Evolutionary conservation across 2,113 vertebrate species (phyloP), one percentile per base, ranked within the genome.

Genomic region (Narcine bancroftii): DNA sequence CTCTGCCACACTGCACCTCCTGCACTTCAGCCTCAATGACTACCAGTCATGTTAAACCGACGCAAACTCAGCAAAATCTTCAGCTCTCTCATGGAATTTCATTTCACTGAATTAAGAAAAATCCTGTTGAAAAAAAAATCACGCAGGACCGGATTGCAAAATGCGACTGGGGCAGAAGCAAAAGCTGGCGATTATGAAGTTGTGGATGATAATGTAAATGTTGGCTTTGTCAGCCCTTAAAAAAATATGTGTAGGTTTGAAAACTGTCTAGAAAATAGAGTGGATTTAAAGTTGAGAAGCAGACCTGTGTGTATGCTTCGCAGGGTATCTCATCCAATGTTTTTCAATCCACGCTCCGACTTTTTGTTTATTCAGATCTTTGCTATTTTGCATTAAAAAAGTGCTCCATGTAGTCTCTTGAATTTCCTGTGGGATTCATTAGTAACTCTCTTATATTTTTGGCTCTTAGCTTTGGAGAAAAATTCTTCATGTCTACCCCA

Each of bases 81-180:
- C 47, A 11, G 26, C 29, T 53, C 47, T 83, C 79, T 53, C 50
- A 45, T 53, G 79, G 79, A 83, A 83, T 83, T 83, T 83, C 79
- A 83, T 33, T 83, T 83, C 33, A 10, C 13, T 45, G 29, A 83
- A 83, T 83, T 83, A 83, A 83, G 79, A 53, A 50, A 53, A 53
- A 29, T 33, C 50, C 79, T 83, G 45, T 83, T 83, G 47, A 83
- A 83, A 83, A 83, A 11, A 47, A 83, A 83, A n/a, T n/a, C n/a
- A n/a, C 50, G 26, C 47, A 83, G 50, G 50, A 47, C 9, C 79
- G 29, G 45, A 10, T 45, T 50, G 47, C 50, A 47, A 53, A 53
- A 83, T 83, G 79, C 50, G 47, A 83, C 50, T 29, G 79, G 47
- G 79, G 21, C 42, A 26, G 39, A 9, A 29, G 42, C 45, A 47